A percentile compares a stretch with the other conserved stretches of the same genome.
Conservation (phyloP, 2,888 invertebrate genomes). For the Synanthedon vespiformis region DNA sequence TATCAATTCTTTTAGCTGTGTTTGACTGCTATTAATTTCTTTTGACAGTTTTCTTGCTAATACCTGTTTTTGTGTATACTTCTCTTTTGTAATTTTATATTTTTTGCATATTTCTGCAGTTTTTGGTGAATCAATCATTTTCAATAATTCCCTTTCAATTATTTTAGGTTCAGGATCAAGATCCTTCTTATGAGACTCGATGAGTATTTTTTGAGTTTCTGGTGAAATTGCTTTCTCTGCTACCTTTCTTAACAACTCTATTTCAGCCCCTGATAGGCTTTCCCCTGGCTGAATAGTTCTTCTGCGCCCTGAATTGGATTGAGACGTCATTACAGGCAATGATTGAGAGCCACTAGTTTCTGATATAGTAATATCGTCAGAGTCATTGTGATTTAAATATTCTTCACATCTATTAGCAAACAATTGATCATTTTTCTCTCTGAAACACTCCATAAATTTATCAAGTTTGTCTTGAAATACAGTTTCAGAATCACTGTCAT, state of each 20-base stretch:
- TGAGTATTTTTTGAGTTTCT: constrained; percentile 63
- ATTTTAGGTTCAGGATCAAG: constrained; percentile 68
- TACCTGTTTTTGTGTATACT: constrained; percentile 61
- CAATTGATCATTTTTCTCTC: constrained; percentile 76
- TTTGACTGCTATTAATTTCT: constrained; percentile 75
- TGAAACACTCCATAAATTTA: constrained; percentile 78
- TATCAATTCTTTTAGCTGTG: constrained; percentile 79
- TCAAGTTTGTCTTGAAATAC: constrained; percentile 80
- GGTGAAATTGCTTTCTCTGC: constrained; percentile 68
- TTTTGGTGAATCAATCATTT: constrained; percentile 66
- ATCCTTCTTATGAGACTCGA: constrained; percentile 69
- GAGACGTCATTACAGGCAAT: constrained; percentile 58
- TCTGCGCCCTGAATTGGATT: constrained; percentile 60
- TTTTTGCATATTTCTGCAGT: constrained; percentile 62
- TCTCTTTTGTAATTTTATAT: constrained; percentile 65
- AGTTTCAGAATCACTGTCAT: constrained; percentile 71
- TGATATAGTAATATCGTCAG: constrained; percentile 64
- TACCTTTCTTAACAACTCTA: constrained; percentile 72
- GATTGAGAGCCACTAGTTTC: constrained; percentile 64
- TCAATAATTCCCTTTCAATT: constrained; percentile 61
- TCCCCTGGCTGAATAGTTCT: constrained; percentile 74
- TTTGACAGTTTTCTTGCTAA: constrained; percentile 58
- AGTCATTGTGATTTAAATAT: constrained; percentile 66
- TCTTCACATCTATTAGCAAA: constrained; percentile 73
- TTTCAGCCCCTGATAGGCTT: constrained; percentile 70